Percentiles rank a stretch among this genome's conserved stretches.
Evolutionary conservation across 2,113 vertebrate species (phyloP).

Genomic region (Damaliscus lunatus): DNA sequence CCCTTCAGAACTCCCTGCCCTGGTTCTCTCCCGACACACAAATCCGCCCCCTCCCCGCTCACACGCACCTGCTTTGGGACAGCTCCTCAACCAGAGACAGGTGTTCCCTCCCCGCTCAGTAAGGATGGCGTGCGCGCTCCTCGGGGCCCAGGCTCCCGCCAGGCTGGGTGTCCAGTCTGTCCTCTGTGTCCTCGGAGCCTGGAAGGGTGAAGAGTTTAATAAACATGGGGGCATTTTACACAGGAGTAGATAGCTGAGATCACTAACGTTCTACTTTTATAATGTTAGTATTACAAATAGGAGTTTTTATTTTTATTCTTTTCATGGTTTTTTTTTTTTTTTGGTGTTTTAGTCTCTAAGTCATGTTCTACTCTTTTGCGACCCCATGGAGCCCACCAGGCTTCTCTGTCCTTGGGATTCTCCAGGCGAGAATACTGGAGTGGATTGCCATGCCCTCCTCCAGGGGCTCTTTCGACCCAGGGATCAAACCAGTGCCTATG

Average conservation of each 20-base stretch:
- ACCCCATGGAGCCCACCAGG: not conserved
- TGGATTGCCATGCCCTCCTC: not conserved
- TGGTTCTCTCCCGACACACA: not conserved
- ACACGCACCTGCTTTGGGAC: not conserved
- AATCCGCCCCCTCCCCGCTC: not conserved
- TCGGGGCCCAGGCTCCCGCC: not conserved
- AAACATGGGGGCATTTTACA: not conserved
- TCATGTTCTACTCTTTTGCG: not conserved
- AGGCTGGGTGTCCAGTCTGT: not conserved
- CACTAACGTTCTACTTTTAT: not conserved
- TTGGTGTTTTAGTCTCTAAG: not conserved
- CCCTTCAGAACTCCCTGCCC: not conserved
- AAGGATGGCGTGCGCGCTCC: not conserved
- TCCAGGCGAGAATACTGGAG: not conserved
- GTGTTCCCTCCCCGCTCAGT: not conserved
- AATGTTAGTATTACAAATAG: not conserved
- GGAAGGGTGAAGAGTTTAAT: not conserved
- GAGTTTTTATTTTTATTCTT: not conserved
- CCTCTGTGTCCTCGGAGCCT: not conserved
- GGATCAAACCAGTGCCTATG: not conserved
- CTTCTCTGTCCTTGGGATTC: not conserved
- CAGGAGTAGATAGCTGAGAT: not conserved
- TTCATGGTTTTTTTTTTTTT: not conserved
- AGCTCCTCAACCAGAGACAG: not conserved
- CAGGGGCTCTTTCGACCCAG: not conserved